phyloP scores from a whole-genome alignment of 2,113 vertebrate genomes.

The Helogale parvula region DNA sequence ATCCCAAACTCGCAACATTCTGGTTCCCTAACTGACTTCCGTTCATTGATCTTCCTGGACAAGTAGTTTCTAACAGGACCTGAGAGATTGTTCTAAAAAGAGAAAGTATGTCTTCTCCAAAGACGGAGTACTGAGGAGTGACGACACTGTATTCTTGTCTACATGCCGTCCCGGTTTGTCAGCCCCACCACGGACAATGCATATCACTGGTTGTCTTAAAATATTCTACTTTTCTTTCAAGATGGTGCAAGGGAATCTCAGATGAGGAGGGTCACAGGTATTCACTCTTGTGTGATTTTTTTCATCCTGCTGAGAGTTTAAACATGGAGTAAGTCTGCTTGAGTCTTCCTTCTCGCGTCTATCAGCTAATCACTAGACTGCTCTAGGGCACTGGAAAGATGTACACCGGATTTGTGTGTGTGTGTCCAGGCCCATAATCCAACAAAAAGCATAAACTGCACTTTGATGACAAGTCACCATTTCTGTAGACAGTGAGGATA shows the following conservation, averaged over 20 bases:
- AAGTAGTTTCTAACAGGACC: background rate
- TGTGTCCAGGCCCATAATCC: background rate
- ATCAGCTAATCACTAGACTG: background rate
- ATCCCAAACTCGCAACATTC: background rate
- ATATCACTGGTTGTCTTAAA: background rate
- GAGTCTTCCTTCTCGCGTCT: background rate
- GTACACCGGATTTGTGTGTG: background rate
- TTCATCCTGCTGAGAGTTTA: background rate
- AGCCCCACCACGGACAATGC: background rate
- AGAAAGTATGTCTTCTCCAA: background rate
- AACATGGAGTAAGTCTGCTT: no score
- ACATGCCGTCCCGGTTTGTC: accelerated
- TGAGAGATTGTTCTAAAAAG: background rate
- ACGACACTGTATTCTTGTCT: accelerated
- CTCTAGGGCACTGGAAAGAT: background rate
- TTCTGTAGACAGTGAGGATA: background rate
- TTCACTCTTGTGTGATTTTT: accelerated
- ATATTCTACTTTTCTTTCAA: background rate
- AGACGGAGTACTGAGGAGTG: accelerated
- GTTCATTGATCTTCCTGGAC: background rate
- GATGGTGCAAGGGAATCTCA: background rate
- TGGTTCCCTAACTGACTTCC: background rate
- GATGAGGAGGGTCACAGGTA: background rate
- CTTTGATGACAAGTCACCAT: background rate
- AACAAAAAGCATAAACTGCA: background rate